Base-by-base conservation (phyloP, 1,140 invertebrate species). In the Drosophila albomicans region DNA sequence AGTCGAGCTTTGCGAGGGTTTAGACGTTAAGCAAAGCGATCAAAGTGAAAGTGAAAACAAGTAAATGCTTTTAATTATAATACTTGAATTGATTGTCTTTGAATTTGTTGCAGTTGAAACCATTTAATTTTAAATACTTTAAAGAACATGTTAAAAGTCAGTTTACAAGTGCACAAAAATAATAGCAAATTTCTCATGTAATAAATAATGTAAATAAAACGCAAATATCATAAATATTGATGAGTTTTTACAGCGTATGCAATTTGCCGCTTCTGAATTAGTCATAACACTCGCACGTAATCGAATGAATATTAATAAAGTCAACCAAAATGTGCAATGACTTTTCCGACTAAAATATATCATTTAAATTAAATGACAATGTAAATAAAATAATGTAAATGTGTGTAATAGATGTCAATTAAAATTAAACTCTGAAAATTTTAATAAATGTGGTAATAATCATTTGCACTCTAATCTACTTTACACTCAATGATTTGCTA, bases 221-320 rank as follows among this genome's bases (percentile, higher is more conserved):
- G 13, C 25, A 59, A 69, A 61, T 51, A 5, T 5, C 13, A 61
- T 69, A 69, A 69, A 69, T 69, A 69, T 61, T 69, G 16, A 61
- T 59, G 51, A 30, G 45, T 51, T 38, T 51, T 41, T n/a, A 41
- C n/a, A 6, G 30, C 3, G 3, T 49, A 41, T 20, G 56, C 56
- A 69, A 69, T 69, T 69, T 69, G 66, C 51, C 43, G 38, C 13
- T 61, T 6, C 10, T 61, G 51, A 69, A 69, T 69, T 69, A 65
- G 38, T 65, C 38, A 54, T 65, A 45, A 41, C 11, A 54, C 25
- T 65, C 49, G 46, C 46, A 51, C 30, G 46, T 41, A 41, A 69
- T 61, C 20, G 32, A 69, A 59, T 51, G 20, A 52, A 61, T 51
- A 59, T 69, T 51, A 61, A 69, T 61, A 38, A 45, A 28, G 11